phyloP scores from a whole-genome alignment of 2,888 invertebrate genomes.

The Chymomyza procnemis region DNA sequence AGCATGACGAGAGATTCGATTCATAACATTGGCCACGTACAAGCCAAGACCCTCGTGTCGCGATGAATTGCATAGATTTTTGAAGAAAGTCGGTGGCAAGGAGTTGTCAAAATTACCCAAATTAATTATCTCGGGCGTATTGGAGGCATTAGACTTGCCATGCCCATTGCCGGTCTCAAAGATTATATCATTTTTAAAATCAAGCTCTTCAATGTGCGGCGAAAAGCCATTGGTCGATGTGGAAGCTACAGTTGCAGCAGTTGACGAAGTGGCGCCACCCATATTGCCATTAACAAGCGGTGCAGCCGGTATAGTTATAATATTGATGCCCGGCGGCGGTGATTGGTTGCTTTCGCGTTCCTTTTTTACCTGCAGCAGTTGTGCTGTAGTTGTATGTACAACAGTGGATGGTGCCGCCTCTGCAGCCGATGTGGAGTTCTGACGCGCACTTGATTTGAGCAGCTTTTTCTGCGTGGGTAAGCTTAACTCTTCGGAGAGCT shows the following conservation, averaged over 20 bases:
- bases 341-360: constrained; percentile 60
- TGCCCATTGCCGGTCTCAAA: constrained; percentile 57
- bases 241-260: constrained; percentile 66
- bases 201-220: constrained; percentile 73
- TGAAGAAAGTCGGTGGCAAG: constrained; percentile 76
- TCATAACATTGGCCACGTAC: constrained; percentile 77
- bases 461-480: constrained; percentile 31
- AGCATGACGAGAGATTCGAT: constrained; percentile 69
- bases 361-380: constrained; percentile 68
- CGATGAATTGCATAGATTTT: constrained; percentile 76
- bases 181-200: constrained; percentile 76
- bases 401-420: constrained; percentile 28
- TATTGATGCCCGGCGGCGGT: constrained; percentile 67
- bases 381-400: constrained; percentile 62
- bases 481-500: constrained; percentile 63
- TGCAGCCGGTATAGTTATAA: constrained; percentile 72
- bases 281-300: constrained; percentile 33
- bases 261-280: constrained; percentile 55
- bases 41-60: constrained; percentile 76
- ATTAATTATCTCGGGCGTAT: constrained; percentile 68
- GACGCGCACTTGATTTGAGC: constrained; percentile 28
- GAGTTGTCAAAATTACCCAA: constrained; percentile 76
- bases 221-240: constrained; percentile 75
- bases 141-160: constrained; percentile 26
- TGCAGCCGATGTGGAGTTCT: constrained; percentile 36